Base-by-base conservation (phyloP, 2,113 vertebrate genomes). In the Hippocampus comes region DNA sequence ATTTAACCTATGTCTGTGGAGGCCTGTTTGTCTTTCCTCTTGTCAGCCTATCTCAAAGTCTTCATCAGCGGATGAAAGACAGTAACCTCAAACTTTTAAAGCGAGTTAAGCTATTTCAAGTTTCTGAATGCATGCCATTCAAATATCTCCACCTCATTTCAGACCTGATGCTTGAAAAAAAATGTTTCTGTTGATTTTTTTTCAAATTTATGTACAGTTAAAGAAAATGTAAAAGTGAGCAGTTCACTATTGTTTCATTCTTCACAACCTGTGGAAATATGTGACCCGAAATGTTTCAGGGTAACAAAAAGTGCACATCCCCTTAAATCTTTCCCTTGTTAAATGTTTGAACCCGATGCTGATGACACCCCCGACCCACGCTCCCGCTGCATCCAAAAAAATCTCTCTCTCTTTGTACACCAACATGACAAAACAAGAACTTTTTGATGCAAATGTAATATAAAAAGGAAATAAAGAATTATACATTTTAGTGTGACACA, bases 191-290 rank as follows among this genome's bases (percentile, higher is more conserved):
- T 69, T 63, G 23, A 12, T 61, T 2, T 4, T 49, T 48, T 14
- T 48, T 1, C 12, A 8, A 30, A 38, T 74, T 70, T 38, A 55
- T 38, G 70, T 74, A 59, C 11, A 59, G 12, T 21, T 41, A 4
- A 67, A 25, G 63, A 67, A 65, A 23, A 57, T 51, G 23, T n/a
- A 51, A 21, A 14, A 34, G n/a, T 14, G 70, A 64, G 3, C 11
- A 14, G 41, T 72, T 67, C 53, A 60, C 4, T 46, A 11, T 14
- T 53, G 55, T 34, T 68, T 68, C 21, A 49, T 71, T 51, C 30
- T 71, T 57, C 23, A 34, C 46, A 17, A 49, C 68, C 71, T 82
- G 76, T 74, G 73, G 71, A 76, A 64, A 67, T 68, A 30, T 42
- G 49, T 38, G 17, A 71, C 41, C 48, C 76, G 63, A 34, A 76